A percentile compares a stretch with the other conserved stretches of the same genome.
These are phyloP conservation scores for Borostomias antarcticus DNA, from an alignment of 2,797 vertebrate genomes.

Conservation along the genomic window DNA sequence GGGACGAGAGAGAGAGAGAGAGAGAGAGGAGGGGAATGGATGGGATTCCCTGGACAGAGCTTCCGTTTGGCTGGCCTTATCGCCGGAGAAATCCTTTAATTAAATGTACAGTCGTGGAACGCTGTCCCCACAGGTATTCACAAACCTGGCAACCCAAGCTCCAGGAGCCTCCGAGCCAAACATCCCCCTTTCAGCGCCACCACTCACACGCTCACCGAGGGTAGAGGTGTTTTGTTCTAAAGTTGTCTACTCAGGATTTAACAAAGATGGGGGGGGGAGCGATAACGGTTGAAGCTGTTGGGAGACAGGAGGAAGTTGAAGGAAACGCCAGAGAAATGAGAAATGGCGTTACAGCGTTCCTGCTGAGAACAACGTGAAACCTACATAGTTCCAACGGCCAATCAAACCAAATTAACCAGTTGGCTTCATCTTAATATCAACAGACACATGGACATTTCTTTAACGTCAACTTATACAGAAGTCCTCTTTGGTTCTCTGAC, in stretches of 20 bases:
- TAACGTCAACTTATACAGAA: too few relatives aligned
- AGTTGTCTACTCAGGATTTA: neutral
- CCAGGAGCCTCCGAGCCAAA: neutral
- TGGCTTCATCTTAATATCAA: too few relatives aligned
- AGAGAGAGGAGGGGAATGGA: slow-evolving; percentile 66
- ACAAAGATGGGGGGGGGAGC: neutral
- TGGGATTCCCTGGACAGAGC: slow-evolving; percentile 82
- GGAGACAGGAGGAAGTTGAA: neutral
- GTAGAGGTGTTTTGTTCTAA: neutral
- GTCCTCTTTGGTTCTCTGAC: too few relatives aligned
- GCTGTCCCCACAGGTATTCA: slow-evolving; percentile 79
- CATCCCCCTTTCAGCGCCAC: slow-evolving; percentile 16
- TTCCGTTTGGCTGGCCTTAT: slow-evolving; percentile 83
- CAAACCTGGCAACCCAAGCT: slow-evolving; percentile 66
- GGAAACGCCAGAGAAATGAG: neutral
- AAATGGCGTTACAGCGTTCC: too few relatives aligned
- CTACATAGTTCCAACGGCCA: too few relatives aligned
- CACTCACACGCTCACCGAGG: slow-evolving; percentile 34
- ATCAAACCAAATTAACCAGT: too few relatives aligned
- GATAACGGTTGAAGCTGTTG: neutral
- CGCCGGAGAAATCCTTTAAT: slow-evolving; percentile 88
- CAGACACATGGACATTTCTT: too few relatives aligned
- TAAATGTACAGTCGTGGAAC: slow-evolving; percentile 81
- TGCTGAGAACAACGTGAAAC: too few relatives aligned
- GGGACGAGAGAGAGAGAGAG: slow-evolving; percentile 72